Evolutionary conservation across 2,888 invertebrate species (phyloP), one percentile per base, ranked within the genome.

Genomic region (Dolomedes plantarius): DNA sequence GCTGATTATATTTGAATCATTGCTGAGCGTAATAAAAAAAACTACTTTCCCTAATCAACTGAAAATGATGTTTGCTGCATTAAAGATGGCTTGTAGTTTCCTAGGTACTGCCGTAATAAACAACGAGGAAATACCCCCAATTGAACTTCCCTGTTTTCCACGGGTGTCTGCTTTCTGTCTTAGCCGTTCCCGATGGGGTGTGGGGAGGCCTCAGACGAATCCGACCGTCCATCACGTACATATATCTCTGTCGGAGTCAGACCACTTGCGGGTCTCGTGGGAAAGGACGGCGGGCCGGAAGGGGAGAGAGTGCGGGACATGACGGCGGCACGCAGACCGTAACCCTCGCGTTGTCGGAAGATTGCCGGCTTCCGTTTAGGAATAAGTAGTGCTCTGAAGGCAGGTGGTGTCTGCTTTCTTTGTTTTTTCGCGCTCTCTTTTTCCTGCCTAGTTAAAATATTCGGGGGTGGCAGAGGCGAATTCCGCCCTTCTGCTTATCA

Each of bases 121-220:
- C n/a, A n/a, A n/a, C n/a, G n/a, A 36, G 36, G 6, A 36, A 36
- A 36, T 36, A 36, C 36, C 36, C 5, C 9, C 9, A 9, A 5
- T 9, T 5, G 9, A 6, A 36, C 5, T 9, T 36, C 9, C 36
- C 9, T 7, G 7, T 36, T 46, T 46, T 16, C 46, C 46, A 46
- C 46, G 46, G 46, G 46, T 46, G 46, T 46, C 46, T 46, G 46
- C n/a, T 46, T 46, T 46, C 46, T n/a, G 46, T 46, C n/a, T 9
- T 36, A 11, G 36, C 36, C 36, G 11, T 36, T 46, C 9, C 46
- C 2, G 16, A 5, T 36, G 9, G 36, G 36, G 36, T 36, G 36
- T 36, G 36, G 36, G 36, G 36, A 9, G 36, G n/a, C n/a, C n/a
- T n/a, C n/a, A n/a, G n/a, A 9, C 36, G 36, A 36, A 5, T 16